phyloP scores from a whole-genome alignment of 2,888 invertebrate species.

The Heterodera filipjevi region DNA sequence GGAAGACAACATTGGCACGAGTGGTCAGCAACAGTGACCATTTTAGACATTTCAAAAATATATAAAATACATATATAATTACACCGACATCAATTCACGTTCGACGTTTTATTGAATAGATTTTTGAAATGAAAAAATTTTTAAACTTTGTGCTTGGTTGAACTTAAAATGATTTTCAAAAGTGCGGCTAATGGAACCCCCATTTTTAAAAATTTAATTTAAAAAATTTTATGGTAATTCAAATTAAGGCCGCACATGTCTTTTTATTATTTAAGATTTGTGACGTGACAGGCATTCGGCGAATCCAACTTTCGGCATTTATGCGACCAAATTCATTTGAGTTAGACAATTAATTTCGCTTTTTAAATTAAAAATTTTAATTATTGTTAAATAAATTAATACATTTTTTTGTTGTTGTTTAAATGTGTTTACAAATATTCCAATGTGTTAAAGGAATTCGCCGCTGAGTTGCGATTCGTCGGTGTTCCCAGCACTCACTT shows the following conservation, averaged over 20 bases:
- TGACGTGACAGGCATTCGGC: constrained; percentile 53
- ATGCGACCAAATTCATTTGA: constrained; percentile 58
- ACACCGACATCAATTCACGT: no score
- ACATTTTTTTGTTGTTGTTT: no score
- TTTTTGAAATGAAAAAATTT: no score
- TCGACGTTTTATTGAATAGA: no score
- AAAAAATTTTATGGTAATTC: no score
- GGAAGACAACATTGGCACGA: constrained; percentile 59
- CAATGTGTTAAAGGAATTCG: constrained; percentile 55
- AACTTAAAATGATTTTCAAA: no score
- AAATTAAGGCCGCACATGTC: no score
- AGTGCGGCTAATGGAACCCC: neutral
- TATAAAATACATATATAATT: no score
- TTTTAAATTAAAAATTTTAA: constrained; percentile 14
- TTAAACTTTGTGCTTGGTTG: no score
- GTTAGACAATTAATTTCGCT: constrained; percentile 46
- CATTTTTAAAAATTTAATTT: no score
- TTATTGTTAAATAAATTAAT: neutral
- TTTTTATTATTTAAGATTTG: constrained; percentile 45
- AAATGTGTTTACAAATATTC: no score
- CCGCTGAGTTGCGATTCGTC: constrained; percentile 60
- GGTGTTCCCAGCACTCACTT: constrained; percentile 47
- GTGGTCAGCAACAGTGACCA: constrained; percentile 10
- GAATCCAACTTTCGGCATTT: constrained; percentile 58
- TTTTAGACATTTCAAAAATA: no score